A percentile compares a stretch with the other conserved stretches of the same genome.
Conservation (phyloP, 2,888 invertebrate species). For the Priocnemis perturbator region DNA sequence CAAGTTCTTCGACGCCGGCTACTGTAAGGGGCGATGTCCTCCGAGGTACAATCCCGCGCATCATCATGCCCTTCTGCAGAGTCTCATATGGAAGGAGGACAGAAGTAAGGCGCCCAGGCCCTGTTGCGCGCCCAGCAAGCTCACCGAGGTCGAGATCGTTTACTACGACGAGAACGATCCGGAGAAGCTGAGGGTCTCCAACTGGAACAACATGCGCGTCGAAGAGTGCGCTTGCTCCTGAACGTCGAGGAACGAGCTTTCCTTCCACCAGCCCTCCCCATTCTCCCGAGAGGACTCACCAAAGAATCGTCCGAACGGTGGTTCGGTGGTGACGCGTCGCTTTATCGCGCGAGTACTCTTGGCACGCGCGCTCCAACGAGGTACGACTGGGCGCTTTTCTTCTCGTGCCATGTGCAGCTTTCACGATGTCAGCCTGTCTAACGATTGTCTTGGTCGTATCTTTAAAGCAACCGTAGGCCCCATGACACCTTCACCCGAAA, state of each 20-base stretch:
- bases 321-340: conserved; percentile 35
- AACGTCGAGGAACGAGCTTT: conserved; percentile 18
- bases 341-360: conserved; percentile 17
- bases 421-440: too few species aligned
- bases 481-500: too few species aligned
- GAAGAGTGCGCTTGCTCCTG: conserved; percentile 84
- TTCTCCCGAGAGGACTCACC: conserved; percentile 46
- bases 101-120: conserved; percentile 78
- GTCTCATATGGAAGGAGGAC: conserved; percentile 81
- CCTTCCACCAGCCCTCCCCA: too few species aligned
- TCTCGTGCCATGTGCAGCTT: too few species aligned
- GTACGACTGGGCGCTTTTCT: too few species aligned
- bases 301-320: conserved; percentile 58
- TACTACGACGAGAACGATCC: conserved; percentile 81
- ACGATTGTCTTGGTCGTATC: too few species aligned
- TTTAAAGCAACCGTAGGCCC: too few species aligned
- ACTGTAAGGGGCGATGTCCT: conserved; percentile 83
- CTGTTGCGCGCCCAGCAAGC: conserved; percentile 83
- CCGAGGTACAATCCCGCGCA: conserved; percentile 82
- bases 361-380: neutral
- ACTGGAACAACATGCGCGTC: conserved; percentile 84
- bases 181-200: conserved; percentile 80
- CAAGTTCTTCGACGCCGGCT: conserved; percentile 83
- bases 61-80: conserved; percentile 83
- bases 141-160: conserved; percentile 81